phyloP scores from a whole-genome alignment of 2,888 invertebrate species.

The Drosophila hamatofila region DNA sequence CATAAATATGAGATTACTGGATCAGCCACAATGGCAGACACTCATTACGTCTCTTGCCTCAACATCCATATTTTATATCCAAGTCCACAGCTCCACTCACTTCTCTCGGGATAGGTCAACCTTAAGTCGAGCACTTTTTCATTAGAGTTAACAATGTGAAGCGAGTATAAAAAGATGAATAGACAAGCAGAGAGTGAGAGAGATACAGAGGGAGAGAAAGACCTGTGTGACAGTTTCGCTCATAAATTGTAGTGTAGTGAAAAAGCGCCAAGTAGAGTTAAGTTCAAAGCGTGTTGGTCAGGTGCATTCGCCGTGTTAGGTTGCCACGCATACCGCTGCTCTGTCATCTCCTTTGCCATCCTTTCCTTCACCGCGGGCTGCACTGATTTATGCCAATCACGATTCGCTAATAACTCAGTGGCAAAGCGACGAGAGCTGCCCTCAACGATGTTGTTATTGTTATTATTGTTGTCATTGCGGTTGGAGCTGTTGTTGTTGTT shows the following conservation, averaged over 20 bases:
- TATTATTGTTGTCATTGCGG: constrained; percentile 19
- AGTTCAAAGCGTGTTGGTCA: constrained; percentile 38
- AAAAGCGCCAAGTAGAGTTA: constrained; percentile 34
- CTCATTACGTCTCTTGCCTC: too few relatives aligned
- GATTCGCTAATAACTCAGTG: constrained; percentile 80
- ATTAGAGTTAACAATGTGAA: constrained; percentile 38
- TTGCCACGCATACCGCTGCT: neutral
- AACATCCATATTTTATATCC: too few relatives aligned
- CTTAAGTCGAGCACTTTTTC: neutral
- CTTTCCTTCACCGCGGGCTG: constrained; percentile 10
- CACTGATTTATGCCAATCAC: constrained; percentile 83
- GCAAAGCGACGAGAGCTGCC: constrained; percentile 53
- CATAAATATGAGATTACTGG: neutral
- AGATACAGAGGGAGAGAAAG: neutral
- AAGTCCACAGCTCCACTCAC: neutral
- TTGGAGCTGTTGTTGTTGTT: constrained; percentile 16
- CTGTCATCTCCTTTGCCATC: neutral
- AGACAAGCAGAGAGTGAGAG: neutral
- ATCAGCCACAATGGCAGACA: neutral
- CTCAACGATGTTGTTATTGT: constrained; percentile 43
- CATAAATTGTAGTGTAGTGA: constrained; percentile 59
- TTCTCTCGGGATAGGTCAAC: neutral
- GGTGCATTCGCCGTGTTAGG: constrained; percentile 51
- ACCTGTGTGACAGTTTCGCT: constrained; percentile 22
- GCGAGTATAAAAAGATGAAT: constrained; percentile 12